Base-by-base conservation (phyloP, 2,113 vertebrate species). In the Sinocyclocheilus rhinocerous region DNA sequence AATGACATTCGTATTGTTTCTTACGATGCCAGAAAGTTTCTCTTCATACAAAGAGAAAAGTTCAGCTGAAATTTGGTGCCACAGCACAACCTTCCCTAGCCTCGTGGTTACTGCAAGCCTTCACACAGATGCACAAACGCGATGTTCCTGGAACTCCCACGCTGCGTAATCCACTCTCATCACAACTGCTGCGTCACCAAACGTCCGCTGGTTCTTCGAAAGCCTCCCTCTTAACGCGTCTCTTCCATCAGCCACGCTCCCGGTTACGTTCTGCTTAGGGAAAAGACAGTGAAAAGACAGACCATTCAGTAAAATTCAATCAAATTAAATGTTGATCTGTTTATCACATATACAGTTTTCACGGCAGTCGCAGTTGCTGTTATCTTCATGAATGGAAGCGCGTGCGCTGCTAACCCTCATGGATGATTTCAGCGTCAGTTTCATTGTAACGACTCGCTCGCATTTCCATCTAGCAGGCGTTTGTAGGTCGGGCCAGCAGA, bases 151-250 rank as follows among this genome's bases (percentile, higher is more conserved):
- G 89, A 92, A 91, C 84, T 89, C 85, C 88, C 88, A 89, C 85
- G 83, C 86, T 89, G 55, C 83, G 88, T 89, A 81, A 82, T 80
- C 85, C 29, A 18, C 67, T 72, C 85, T 18, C 89, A 86, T 91
- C 84, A 91, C 92, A 93, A 93, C 91, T 73, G 93, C 94, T 94
- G 93, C 92, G 93, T 94, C 94, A 95, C 90, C 85, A 39, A 76
- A 73, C 85, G 13, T 70, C 80, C 76, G 24, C 81, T 70, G 63
- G 67, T 72, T 75, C 45, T 84, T 85, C 77, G 77, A 82, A 75
- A 45, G 61, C 83, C 52, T 55, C 76, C 85, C 76, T 82, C 42
- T 48, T 36, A 59, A 76, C 79, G 15, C 50, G 8, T 85, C 0
- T 67, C 18, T 73, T 13, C 67, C 2, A 18, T 39, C 3, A 72